Conservation (phyloP, 2,113 vertebrate species). For the Sula dactylatra region DNA sequence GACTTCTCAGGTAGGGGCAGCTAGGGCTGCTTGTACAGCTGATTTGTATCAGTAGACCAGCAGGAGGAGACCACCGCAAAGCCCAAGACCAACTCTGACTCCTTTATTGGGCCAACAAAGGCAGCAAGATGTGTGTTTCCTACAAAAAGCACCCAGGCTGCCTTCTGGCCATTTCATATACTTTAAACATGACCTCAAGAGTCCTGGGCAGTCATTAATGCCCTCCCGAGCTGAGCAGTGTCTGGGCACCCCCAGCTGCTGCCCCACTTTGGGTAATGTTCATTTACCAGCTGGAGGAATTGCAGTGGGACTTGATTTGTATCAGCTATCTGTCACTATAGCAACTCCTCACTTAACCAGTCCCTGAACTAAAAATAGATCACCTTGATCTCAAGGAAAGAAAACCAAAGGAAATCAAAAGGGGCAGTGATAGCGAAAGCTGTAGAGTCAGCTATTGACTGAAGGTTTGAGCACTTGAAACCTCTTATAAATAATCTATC, state of each 20-base stretch:
- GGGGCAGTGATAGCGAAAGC: background rate
- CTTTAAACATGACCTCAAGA: background rate
- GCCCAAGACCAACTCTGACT: background rate
- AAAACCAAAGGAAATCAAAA: slow-evolving; percentile 52
- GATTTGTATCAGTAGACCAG: background rate
- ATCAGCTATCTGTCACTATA: slow-evolving; percentile 72
- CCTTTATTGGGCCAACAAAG: background rate
- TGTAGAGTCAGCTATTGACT: background rate
- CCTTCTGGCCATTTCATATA: background rate
- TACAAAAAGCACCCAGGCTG: background rate
- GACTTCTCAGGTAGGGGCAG: background rate
- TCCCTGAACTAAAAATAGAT: slow-evolving; percentile 74
- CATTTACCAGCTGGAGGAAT: background rate
- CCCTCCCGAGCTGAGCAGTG: background rate
- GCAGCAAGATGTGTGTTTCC: background rate
- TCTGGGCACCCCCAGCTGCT: background rate
- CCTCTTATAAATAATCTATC: background rate
- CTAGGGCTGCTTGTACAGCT: background rate
- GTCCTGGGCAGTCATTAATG: background rate
- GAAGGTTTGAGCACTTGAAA: background rate
- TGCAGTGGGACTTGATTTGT: slow-evolving; percentile 40
- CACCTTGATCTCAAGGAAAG: slow-evolving; percentile 68
- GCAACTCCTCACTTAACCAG: slow-evolving; percentile 68
- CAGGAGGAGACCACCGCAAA: background rate
- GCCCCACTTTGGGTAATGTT: background rate